Conservation (phyloP, 23 tunicate genomes). For the Styela plicata region DNA sequence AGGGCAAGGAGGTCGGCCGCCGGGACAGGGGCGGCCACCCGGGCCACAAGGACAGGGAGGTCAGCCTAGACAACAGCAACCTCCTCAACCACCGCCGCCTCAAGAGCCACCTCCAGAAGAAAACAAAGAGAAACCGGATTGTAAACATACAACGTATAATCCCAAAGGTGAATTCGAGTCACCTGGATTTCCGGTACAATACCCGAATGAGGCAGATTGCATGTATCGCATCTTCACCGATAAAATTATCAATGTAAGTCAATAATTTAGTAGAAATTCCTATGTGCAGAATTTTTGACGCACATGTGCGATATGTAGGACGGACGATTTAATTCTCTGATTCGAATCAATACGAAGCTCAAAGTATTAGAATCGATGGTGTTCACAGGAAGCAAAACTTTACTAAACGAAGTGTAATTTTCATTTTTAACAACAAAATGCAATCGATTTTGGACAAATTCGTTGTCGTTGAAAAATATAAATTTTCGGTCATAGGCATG, state of each 20-base stretch:
- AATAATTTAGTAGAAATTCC: not conserved
- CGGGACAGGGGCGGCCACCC: not conserved
- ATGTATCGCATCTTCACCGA: slow-evolving; percentile 17
- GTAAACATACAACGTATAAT: slow-evolving; percentile 45
- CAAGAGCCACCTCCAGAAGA: slow-evolving; percentile 25
- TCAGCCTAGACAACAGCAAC: not conserved
- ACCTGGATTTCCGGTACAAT: slow-evolving; percentile 23
- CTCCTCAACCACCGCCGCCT: slow-evolving; percentile 15
- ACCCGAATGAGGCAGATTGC: slow-evolving; percentile 15
- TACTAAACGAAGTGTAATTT: too few relatives aligned
- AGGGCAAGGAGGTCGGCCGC: not conserved
- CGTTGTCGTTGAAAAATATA: too few relatives aligned
- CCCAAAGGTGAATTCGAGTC: slow-evolving; percentile 44
- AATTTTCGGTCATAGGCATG: too few relatives aligned
- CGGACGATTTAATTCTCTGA: too few relatives aligned
- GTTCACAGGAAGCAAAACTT: too few relatives aligned
- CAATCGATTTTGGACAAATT: too few relatives aligned
- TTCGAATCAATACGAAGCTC: too few relatives aligned
- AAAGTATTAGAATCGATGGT: too few relatives aligned
- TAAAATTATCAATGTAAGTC: slow-evolving; percentile 14
- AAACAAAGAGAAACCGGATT: slow-evolving; percentile 7
- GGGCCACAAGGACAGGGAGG: not conserved
- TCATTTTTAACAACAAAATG: too few relatives aligned
- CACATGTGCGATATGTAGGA: too few relatives aligned
- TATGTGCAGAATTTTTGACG: not conserved